Evolutionary conservation across 2,113 vertebrate species (phyloP).

Genomic region (Muscicapa adusta): DNA sequence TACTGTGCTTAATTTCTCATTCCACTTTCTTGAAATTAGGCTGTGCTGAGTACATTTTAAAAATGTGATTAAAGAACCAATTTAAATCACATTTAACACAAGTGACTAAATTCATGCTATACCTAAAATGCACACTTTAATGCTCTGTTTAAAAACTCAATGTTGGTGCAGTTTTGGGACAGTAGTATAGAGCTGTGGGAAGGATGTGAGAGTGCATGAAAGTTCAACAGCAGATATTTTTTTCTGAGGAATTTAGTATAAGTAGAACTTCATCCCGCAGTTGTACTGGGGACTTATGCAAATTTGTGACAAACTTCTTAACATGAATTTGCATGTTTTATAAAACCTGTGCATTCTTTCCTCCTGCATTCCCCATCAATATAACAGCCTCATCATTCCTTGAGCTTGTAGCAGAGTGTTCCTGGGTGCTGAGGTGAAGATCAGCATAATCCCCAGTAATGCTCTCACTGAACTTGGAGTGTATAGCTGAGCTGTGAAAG

Average conservation of each 20-base stretch:
- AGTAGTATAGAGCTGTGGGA: neutral
- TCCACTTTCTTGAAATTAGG: neutral
- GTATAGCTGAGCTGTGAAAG: neutral
- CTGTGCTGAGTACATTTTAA: neutral
- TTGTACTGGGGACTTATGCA: neutral
- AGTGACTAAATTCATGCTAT: neutral
- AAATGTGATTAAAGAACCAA: neutral
- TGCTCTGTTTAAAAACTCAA: neutral
- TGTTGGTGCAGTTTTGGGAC: rapidly evolving
- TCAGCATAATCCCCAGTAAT: neutral
- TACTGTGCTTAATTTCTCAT: neutral
- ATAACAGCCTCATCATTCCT: neutral
- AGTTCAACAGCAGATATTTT: neutral
- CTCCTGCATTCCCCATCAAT: neutral
- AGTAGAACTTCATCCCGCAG: neutral
- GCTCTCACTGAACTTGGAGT: neutral
- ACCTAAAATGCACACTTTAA: neutral
- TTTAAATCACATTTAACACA: neutral
- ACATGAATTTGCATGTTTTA: neutral
- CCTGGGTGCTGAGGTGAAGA: neutral
- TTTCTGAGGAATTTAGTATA: neutral
- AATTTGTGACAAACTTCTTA: neutral
- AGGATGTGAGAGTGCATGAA: neutral
- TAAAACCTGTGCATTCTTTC: neutral
- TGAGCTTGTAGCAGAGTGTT: neutral